Conservation (phyloP, 2,888 invertebrate genomes). For the Invenusta paracnida region DNA sequence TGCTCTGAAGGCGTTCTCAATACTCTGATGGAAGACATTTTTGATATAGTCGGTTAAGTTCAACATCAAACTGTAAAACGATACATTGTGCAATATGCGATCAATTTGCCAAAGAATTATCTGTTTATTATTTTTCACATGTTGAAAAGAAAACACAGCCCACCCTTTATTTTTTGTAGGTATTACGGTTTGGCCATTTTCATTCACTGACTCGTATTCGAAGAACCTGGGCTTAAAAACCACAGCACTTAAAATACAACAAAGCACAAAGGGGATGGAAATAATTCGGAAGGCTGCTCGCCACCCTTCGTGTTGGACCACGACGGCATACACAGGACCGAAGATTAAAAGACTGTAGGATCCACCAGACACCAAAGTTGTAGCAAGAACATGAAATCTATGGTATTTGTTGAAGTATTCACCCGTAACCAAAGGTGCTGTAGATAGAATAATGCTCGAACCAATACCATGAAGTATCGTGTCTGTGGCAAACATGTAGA, state of each 20-base stretch:
- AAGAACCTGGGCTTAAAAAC: conserved; percentile 27
- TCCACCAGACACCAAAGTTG: conserved; percentile 42
- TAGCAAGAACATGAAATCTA: conserved; percentile 42
- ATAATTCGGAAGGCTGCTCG: conserved; percentile 40
- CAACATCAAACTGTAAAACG: conserved; percentile 44
- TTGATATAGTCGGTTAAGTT: conserved; percentile 36
- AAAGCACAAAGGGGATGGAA: conserved; percentile 42
- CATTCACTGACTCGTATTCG: conserved; percentile 5
- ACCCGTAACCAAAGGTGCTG: conserved; percentile 42
- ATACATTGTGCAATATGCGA: conserved; percentile 41
- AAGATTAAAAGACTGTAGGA: conserved; percentile 44
- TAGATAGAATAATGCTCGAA: conserved; percentile 42
- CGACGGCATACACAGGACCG: conserved; percentile 40
- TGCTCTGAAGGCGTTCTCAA: background rate
- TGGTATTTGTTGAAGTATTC: conserved; percentile 45
- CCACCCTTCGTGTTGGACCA: conserved; percentile 40
- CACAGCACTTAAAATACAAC: background rate
- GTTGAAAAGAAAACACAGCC: conserved; percentile 35
- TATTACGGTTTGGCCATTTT: background rate
- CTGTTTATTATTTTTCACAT: conserved; percentile 39
- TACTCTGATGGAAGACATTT: background rate
- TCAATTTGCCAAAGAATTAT: conserved; percentile 41
- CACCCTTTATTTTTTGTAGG: background rate
- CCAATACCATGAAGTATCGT: conserved; percentile 43
- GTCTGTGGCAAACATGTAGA: conserved; percentile 43